Evolutionary conservation across 30 jellyfish, hydroid and myxozoan species (phyloP).

Genomic region (Chrysaora quinquecirrha): DNA sequence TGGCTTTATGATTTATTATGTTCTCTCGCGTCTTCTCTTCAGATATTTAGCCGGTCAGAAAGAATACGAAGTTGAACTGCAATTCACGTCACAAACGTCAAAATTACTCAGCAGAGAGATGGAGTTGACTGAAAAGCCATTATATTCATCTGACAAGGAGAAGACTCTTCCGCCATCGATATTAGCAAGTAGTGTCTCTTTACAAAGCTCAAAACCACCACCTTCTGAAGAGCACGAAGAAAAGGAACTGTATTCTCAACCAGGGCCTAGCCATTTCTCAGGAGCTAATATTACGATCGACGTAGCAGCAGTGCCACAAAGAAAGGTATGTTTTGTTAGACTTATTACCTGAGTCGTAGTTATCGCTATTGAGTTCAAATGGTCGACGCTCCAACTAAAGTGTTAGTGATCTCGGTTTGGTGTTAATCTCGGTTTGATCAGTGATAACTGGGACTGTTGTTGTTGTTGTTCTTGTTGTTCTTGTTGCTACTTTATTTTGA

Average conservation of each 20-base stretch:
- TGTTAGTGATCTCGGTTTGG: too few species aligned
- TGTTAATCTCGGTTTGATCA: too few species aligned
- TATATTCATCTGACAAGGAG: slow-evolving; percentile 77
- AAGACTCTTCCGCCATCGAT: slow-evolving; percentile 65
- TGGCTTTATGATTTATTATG: too few species aligned
- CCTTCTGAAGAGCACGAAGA: slow-evolving; percentile 22
- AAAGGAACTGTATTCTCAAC: slow-evolving; percentile 3
- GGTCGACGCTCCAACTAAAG: too few species aligned
- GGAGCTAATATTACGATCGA: slow-evolving; percentile 22
- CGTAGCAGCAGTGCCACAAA: slow-evolving; percentile 58
- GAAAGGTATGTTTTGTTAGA: slow-evolving; percentile 39
- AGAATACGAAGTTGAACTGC: slow-evolving; percentile 94
- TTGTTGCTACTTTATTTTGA: too few species aligned
- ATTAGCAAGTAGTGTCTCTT: slow-evolving; percentile 43
- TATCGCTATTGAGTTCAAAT: too few species aligned
- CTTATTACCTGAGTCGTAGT: too few species aligned
- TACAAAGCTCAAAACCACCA: slow-evolving; percentile 49
- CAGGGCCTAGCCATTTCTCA: slow-evolving; percentile 35
- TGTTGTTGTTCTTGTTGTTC: too few species aligned
- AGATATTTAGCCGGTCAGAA: slow-evolving; percentile 95
- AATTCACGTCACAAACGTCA: slow-evolving; percentile 73
- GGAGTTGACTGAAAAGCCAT: slow-evolving; percentile 53
- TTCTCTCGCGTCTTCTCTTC: not conserved
- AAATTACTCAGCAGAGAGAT: slow-evolving; percentile 18
- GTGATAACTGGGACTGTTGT: too few species aligned